phyloP scores from a whole-genome alignment of 2,797 vertebrate genomes.

The Lutjanus argentimaculatus region DNA sequence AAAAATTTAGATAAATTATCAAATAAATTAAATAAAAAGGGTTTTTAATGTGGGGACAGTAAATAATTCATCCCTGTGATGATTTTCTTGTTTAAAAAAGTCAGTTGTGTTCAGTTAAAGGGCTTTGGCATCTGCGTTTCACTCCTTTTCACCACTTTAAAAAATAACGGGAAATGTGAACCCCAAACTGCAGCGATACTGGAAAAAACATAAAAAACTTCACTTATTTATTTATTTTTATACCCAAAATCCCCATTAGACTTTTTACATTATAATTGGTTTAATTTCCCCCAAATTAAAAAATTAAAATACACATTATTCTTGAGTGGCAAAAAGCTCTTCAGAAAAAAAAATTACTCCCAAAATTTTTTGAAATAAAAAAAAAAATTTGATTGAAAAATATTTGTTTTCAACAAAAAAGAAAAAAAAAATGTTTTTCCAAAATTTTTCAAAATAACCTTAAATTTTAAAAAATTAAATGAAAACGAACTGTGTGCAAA shows the following conservation, averaged over 20 bases:
- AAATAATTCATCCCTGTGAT: background rate
- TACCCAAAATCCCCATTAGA: background rate
- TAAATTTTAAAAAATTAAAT: background rate
- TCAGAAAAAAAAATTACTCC: no score
- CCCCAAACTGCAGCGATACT: background rate
- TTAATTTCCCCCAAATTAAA: background rate
- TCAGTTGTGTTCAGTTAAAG: background rate
- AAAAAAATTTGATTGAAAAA: no score
- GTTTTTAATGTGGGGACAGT: no score
- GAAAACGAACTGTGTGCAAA: no score
- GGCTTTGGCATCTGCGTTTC: constrained; percentile 10
- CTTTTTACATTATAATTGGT: background rate
- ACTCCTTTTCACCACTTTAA: background rate
- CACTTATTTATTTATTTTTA: background rate
- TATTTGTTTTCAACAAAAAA: no score
- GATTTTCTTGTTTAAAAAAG: background rate
- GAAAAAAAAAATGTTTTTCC: background rate
- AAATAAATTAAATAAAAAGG: no score
- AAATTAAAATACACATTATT: background rate
- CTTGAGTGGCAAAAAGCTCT: no score
- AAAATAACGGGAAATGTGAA: background rate
- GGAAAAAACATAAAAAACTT: background rate
- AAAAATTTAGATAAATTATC: no score
- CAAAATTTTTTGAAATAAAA: no score
- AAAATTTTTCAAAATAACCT: no score